Evolutionary conservation across 2,888 invertebrate genomes (phyloP).

Genomic region (Lordiphosa fenestrarum): DNA sequence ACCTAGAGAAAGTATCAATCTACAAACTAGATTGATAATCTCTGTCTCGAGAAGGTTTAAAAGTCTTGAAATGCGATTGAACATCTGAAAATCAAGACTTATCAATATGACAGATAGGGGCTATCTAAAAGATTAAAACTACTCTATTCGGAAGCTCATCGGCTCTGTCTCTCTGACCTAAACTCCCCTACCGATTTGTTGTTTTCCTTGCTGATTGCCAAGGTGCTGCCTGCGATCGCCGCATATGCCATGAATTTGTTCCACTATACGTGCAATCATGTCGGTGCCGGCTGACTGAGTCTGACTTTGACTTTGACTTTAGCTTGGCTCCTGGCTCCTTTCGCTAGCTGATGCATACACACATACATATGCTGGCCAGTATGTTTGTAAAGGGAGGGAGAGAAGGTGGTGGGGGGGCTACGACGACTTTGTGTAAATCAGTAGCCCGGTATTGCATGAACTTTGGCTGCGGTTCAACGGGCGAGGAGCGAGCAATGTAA

Average conservation of each 20-base stretch:
- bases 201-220: constrained; percentile 55
- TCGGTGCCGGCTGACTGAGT: constrained; percentile 25
- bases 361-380: not conserved
- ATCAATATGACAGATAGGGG: too few relatives aligned
- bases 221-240: constrained; percentile 64
- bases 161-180: constrained; percentile 11
- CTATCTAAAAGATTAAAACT: not conserved
- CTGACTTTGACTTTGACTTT: constrained; percentile 20
- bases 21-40: too few relatives aligned
- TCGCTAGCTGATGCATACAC: constrained; percentile 13
- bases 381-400: constrained; percentile 6
- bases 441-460: constrained; percentile 52
- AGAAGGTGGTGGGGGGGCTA: not conserved
- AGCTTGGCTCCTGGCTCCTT: constrained; percentile 25
- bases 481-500: constrained; percentile 20
- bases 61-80: too few relatives aligned
- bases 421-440: constrained; percentile 48
- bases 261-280: constrained; percentile 70
- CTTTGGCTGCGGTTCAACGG: constrained; percentile 37
- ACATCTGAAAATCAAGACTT: too few relatives aligned
- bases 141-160: constrained; percentile 28
- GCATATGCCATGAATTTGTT: constrained; percentile 68
- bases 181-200: constrained; percentile 4
- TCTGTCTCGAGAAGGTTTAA: too few relatives aligned
- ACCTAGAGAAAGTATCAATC: too few relatives aligned